A percentile compares a stretch with the other conserved stretches of the same genome.
Evolutionary conservation across 2,113 vertebrate genomes (phyloP).

Genomic region (Mesitornis unicolor): DNA sequence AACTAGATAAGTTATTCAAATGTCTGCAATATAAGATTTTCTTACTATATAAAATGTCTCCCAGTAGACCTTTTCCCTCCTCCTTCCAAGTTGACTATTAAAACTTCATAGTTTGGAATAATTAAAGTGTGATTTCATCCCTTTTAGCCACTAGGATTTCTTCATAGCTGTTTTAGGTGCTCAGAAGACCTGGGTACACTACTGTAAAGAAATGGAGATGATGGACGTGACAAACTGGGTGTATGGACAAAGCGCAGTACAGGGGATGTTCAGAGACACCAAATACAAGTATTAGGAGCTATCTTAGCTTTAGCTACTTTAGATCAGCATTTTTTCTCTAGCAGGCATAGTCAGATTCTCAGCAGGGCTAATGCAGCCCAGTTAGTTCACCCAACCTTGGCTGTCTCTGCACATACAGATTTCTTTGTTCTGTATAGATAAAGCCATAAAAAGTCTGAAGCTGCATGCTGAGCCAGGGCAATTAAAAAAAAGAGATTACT

Average conservation of each 20-base stretch:
- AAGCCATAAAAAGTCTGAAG: neutral
- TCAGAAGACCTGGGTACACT: neutral
- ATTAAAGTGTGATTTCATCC: neutral
- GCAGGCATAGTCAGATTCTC: too few relatives aligned
- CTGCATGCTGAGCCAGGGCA: neutral
- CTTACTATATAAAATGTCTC: neutral
- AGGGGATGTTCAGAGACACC: neutral
- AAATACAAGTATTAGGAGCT: neutral
- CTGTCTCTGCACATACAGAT: neutral
- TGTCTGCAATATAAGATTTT: neutral
- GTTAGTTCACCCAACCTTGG: neutral
- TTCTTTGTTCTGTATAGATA: neutral
- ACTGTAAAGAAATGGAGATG: neutral
- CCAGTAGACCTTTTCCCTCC: neutral
- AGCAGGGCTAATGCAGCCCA: neutral
- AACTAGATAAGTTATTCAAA: neutral
- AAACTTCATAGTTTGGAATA: neutral
- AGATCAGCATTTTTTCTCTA: neutral
- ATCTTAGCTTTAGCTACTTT: neutral
- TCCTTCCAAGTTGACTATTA: neutral
- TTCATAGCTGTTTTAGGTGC: neutral
- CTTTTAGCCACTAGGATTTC: neutral
- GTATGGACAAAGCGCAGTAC: neutral
- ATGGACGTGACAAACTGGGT: neutral
- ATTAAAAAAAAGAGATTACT: neutral